These are phyloP conservation scores for Onthophagus taurus DNA, from an alignment of 1,140 invertebrate species.

Conservation along the genomic window DNA sequence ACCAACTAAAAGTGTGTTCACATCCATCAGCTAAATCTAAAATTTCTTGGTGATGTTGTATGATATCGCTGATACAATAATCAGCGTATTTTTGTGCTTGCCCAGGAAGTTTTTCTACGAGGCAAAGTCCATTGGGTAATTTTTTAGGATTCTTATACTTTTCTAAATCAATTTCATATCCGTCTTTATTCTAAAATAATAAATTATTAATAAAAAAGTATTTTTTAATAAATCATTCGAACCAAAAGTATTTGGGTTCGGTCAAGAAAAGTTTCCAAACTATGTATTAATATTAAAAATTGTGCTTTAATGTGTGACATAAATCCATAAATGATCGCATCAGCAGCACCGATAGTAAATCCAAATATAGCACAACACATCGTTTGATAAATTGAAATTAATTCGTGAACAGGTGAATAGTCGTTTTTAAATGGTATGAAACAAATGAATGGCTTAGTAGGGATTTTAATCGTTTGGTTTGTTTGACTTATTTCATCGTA, in stretches of 20 bases:
- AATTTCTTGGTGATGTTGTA: slow-evolving; percentile 17
- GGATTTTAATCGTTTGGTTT: slow-evolving; percentile 6
- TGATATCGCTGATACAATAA: slow-evolving; percentile 1
- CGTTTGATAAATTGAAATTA: slow-evolving; percentile 10
- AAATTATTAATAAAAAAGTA: background rate
- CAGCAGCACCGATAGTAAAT: slow-evolving; percentile 13
- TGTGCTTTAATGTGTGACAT: slow-evolving; percentile 17
- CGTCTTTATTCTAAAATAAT: no score
- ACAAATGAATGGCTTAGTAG: slow-evolving; percentile 13
- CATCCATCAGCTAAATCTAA: slow-evolving; percentile 13
- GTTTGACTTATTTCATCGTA: no score
- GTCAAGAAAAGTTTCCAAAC: slow-evolving; percentile 7
- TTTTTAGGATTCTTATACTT: no score
- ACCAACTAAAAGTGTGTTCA: slow-evolving; percentile 12
- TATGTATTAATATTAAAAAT: slow-evolving; percentile 15
- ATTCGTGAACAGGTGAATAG: slow-evolving; percentile 13
- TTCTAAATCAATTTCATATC: no score
- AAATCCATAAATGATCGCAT: slow-evolving; percentile 15
- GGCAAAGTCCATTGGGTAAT: no score
- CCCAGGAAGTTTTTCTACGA: no score
- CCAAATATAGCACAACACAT: slow-evolving; percentile 8
- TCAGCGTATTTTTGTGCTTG: slow-evolving; percentile 7
- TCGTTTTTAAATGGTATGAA: slow-evolving; percentile 13
- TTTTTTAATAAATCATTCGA: background rate
- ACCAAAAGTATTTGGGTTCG: background rate